Percentiles rank a stretch among this genome's conserved stretches.
Conservation (phyloP, 1,140 invertebrate genomes). For the Macrobrachium nipponense region DNA sequence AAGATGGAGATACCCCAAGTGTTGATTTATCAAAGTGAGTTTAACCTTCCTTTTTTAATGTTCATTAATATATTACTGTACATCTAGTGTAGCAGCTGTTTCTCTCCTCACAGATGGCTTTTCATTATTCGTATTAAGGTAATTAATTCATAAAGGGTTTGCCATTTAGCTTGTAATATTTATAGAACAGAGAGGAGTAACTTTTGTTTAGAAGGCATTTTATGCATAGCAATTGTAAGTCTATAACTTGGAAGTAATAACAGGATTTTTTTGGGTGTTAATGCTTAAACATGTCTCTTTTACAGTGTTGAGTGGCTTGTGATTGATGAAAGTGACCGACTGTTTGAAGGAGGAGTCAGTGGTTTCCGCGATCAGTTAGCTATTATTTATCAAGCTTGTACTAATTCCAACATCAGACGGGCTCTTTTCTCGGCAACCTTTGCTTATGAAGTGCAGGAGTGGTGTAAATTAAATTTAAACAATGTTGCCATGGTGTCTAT, state of each 20-base stretch:
- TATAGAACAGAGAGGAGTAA: too few species aligned
- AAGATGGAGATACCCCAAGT: slow-evolving; percentile 78
- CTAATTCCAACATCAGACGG: slow-evolving; percentile 71
- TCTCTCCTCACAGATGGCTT: too few species aligned
- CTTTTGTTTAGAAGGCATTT: too few species aligned
- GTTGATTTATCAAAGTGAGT: slow-evolving; percentile 82
- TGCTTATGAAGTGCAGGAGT: slow-evolving; percentile 88
- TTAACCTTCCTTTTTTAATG: slow-evolving; percentile 11
- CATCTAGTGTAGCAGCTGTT: neutral
- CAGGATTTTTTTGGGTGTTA: neutral
- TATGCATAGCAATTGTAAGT: too few species aligned
- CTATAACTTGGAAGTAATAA: too few species aligned
- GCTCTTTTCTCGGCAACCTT: slow-evolving; percentile 94
- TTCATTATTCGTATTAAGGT: too few species aligned
- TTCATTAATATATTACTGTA: neutral
- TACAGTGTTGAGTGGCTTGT: slow-evolving; percentile 88
- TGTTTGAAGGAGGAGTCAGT: slow-evolving; percentile 86
- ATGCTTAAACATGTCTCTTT: neutral
- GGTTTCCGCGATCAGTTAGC: slow-evolving; percentile 91
- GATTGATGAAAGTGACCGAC: slow-evolving; percentile 94
- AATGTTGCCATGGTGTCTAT: slow-evolving; percentile 86
- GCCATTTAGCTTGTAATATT: too few species aligned
- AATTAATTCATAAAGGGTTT: too few species aligned
- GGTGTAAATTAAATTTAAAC: slow-evolving; percentile 88
- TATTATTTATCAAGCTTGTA: slow-evolving; percentile 82